Base-by-base conservation (phyloP, 1,140 invertebrate species). In the Vanessa tameamea region DNA sequence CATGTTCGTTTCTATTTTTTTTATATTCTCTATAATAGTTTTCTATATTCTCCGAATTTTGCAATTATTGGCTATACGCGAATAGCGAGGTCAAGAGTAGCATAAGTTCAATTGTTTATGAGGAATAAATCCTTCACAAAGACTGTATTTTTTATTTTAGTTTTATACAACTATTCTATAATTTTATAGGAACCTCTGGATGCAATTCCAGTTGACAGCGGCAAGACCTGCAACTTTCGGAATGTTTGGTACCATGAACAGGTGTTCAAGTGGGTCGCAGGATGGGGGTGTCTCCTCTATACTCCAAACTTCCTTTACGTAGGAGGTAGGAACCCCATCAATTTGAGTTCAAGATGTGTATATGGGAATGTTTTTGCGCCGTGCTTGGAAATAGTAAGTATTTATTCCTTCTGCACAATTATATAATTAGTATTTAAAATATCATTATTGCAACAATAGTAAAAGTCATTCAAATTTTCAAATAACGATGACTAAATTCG, bases 351-450 rank as follows among this genome's bases (percentile, higher is more conserved):
- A 12, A 79, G 74, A 0, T 92, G 90, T 69, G 81, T 87, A 23
- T 91, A 90, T 53, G 87, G 87, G 15, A 77, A 82, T 63, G 73
- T 82, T 61, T 81, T 77, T 47, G 88, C 88, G 1, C 90, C 89
- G 4, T 92, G 90, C 71, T 77, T 91, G 74, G 90, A 92, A 77
- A 79, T 92, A 47, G 90, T 91, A 68, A 86, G 90, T 86, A 66
- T 43, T 31, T 47, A 26, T 61, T 67, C 57, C 14, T 26, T 23
- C 4, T 61, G 15, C 8, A 47, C 26, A 31, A 31, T 15, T 57
- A 20, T 20, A 11, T 7, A 4, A 47, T 57, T 1, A 11, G 37
- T 43, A 43, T 11, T 31, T 31, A 31, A 31, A 31, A 31, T 31
- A 31, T 31, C 1, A 31, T 31, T 31, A 31, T 31, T 31, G 26